phyloP scores from a whole-genome alignment of 2,113 vertebrate genomes.

The Sitta europaea region DNA sequence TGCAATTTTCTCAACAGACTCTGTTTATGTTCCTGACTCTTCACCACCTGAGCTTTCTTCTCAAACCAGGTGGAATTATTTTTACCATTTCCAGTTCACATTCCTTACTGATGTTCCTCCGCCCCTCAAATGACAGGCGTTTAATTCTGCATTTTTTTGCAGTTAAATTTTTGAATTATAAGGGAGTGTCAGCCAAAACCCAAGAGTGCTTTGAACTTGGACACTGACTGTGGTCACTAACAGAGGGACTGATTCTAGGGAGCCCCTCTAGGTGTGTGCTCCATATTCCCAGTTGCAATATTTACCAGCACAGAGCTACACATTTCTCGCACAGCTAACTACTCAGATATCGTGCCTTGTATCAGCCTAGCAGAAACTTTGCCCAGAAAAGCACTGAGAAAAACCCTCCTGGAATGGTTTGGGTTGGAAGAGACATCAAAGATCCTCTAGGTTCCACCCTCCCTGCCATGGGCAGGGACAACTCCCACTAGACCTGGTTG shows the following conservation, averaged over 20 bases:
- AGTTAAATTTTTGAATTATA: background rate
- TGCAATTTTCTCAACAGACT: background rate
- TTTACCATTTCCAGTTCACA: background rate
- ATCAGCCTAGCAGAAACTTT: background rate
- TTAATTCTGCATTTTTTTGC: background rate
- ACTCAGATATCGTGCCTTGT: fast-evolving
- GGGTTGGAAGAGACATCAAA: background rate
- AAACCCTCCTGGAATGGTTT: background rate
- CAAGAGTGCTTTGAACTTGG: background rate
- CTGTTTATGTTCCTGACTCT: background rate
- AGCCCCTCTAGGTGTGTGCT: background rate
- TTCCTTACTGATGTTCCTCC: background rate
- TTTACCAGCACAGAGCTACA: background rate
- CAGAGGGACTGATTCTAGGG: background rate
- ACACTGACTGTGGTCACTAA: background rate
- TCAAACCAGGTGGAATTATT: background rate
- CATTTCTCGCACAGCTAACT: background rate
- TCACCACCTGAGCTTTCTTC: background rate
- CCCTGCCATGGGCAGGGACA: background rate
- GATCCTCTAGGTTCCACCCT: background rate
- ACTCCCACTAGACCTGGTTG: background rate
- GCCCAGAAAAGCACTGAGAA: background rate
- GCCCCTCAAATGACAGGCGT: fast-evolving
- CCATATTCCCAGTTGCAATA: background rate
- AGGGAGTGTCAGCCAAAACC: background rate